Evolutionary conservation across 2,888 invertebrate genomes (phyloP).

Genomic region (Kuschelorhynchus macadamiae): DNA sequence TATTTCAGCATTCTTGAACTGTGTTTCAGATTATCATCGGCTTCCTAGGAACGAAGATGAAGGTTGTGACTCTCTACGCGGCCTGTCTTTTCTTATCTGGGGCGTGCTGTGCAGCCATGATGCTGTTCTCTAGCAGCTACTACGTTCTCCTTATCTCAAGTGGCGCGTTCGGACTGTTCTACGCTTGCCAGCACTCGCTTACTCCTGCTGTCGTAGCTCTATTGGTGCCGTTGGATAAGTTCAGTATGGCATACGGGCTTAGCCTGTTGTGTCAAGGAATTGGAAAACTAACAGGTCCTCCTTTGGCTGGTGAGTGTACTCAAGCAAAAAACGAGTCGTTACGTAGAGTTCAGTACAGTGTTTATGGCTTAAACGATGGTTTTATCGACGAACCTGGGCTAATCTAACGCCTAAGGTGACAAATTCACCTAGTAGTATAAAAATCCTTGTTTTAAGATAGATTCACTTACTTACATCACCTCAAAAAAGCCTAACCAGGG

Average conservation of each 20-base stretch:
- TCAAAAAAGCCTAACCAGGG: no score
- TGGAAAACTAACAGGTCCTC: conserved; percentile 92
- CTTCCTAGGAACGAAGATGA: conserved; percentile 90
- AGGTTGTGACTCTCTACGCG: conserved; percentile 87
- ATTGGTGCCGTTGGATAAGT: conserved; percentile 88
- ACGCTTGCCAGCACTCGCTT: conserved; percentile 92
- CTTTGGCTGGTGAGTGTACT: conserved; percentile 82
- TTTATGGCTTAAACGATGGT: no score
- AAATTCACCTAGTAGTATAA: no score
- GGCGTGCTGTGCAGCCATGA: conserved; percentile 75
- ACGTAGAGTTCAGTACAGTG: no score
- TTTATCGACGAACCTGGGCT: no score
- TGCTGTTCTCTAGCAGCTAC: conserved; percentile 64
- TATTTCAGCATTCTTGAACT: neutral
- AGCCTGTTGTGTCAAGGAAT: conserved; percentile 91
- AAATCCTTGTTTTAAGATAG: no score
- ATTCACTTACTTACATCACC: no score
- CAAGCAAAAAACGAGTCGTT: no score
- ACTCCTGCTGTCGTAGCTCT: conserved; percentile 91
- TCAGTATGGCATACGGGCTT: conserved; percentile 93
- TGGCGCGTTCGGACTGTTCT: conserved; percentile 84
- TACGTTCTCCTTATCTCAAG: conserved; percentile 63
- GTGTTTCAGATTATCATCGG: conserved; percentile 80
- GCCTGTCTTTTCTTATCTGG: conserved; percentile 81
- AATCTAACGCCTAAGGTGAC: no score